Percentiles rank a stretch among this genome's conserved stretches.
Conservation (phyloP, 2,888 invertebrate genomes). For the Vannuccia rotundouncinata region DNA sequence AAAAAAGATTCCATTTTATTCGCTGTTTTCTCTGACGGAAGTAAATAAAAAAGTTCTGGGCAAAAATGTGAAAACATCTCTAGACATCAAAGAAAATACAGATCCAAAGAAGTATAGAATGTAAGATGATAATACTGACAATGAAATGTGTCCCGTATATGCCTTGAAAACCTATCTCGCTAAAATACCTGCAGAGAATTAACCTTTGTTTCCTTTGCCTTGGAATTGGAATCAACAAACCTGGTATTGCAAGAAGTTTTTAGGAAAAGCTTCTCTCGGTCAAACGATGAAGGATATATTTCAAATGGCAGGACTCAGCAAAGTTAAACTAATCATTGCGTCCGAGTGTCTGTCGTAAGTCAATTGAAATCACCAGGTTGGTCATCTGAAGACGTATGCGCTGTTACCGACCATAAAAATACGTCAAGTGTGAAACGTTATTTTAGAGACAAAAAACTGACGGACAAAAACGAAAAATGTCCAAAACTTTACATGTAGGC, state of each 20-base stretch:
- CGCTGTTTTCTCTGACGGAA: constrained; percentile 27
- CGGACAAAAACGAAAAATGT: no score
- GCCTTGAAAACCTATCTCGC: constrained; percentile 3
- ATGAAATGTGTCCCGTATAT: constrained; percentile 19
- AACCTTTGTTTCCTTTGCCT: constrained; percentile 8
- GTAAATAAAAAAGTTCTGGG: constrained; percentile 6
- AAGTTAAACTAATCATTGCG: neutral
- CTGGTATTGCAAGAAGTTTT: neutral
- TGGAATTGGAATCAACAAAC: neutral
- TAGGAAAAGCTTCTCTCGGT: neutral
- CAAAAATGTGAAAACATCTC: constrained; percentile 25
- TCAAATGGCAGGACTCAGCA: neutral
- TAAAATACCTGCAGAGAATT: neutral
- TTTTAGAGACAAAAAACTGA: no score
- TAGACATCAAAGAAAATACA: constrained; percentile 28
- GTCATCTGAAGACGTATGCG: no score
- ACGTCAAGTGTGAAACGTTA: no score
- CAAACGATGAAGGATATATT: neutral
- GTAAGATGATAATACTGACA: constrained; percentile 25
- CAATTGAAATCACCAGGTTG: constrained; percentile 16
- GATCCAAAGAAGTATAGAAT: constrained; percentile 29
- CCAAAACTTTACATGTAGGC: no score
- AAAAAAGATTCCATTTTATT: constrained; percentile 23
- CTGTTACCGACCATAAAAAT: no score
- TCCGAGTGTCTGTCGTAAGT: neutral